Evolutionary conservation across 2,888 invertebrate species (phyloP).

Genomic region (Caenorhabditis virilis): DNA sequence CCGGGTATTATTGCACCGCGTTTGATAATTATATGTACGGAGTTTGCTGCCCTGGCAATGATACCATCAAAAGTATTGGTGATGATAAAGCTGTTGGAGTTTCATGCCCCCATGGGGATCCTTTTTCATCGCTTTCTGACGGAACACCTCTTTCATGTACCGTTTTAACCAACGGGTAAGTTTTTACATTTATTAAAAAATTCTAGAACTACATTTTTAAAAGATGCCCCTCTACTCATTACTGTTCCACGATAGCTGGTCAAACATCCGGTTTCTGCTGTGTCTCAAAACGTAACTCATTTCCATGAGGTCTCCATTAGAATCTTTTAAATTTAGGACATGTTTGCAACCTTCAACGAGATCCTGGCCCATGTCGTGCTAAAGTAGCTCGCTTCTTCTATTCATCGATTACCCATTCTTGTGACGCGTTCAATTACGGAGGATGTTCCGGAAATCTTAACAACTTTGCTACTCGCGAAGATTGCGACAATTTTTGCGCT

Average conservation of each 20-base stretch:
- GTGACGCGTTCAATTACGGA: slow-evolving; percentile 55
- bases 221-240: slow-evolving; percentile 59
- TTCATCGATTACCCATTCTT: slow-evolving; percentile 41
- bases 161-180: slow-evolving; percentile 29
- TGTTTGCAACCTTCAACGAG: slow-evolving; percentile 53
- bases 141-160: slow-evolving; percentile 51
- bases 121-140: slow-evolving; percentile 47
- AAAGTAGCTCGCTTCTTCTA: slow-evolving; percentile 52
- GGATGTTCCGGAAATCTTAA: slow-evolving; percentile 65
- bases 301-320: not conserved
- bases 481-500: slow-evolving; percentile 55
- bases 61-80: slow-evolving; percentile 27
- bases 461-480: slow-evolving; percentile 56
- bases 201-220: slow-evolving; percentile 2
- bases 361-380: slow-evolving; percentile 51
- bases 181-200: not conserved
- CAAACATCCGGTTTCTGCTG: slow-evolving; percentile 54
- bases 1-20: slow-evolving; percentile 53
- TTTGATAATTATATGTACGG: slow-evolving; percentile 45
- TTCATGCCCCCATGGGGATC: slow-evolving; percentile 55
- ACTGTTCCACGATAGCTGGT: slow-evolving; percentile 54
- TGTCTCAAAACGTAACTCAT: slow-evolving; percentile 48
- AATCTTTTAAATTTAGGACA: slow-evolving; percentile 42
- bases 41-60: slow-evolving; percentile 54
- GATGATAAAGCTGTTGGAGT: slow-evolving; percentile 24